These are phyloP conservation scores for Akabosia matsudoensis DNA, from an alignment of 1,140 invertebrate species.

Conservation along the genomic window DNA sequence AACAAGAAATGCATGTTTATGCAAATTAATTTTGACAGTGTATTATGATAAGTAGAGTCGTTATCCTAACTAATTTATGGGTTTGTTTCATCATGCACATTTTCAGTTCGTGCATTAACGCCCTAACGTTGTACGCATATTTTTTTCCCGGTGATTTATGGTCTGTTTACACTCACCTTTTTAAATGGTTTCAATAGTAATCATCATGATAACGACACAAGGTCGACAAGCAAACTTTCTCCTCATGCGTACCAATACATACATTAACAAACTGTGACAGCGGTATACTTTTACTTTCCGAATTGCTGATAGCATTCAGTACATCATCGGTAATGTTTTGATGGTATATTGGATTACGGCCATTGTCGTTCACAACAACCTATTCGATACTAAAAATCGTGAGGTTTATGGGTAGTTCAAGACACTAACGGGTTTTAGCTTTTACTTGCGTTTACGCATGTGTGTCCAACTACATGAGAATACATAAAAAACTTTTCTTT, in stretches of 20 bases:
- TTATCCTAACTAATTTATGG: no score
- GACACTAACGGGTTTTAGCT: no score
- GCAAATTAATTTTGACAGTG: not conserved
- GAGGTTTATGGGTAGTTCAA: not conserved
- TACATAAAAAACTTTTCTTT: not conserved
- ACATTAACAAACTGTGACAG: not conserved
- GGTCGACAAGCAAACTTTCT: not conserved
- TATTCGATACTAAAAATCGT: not conserved
- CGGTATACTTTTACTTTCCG: constrained; percentile 5
- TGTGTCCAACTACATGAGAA: not conserved
- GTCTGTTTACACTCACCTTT: not conserved
- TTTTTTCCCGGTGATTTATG: not conserved
- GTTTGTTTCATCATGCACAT: no score
- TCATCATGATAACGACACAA: not conserved
- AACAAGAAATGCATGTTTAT: not conserved
- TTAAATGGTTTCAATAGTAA: not conserved
- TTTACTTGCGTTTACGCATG: not conserved
- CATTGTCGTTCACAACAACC: not conserved
- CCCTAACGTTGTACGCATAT: not conserved
- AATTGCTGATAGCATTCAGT: not conserved
- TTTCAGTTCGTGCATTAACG: not conserved
- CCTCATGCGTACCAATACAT: not conserved
- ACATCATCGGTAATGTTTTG: no score
- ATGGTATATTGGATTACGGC: no score
- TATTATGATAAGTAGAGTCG: not conserved